Percentiles rank a stretch among this genome's conserved stretches.
phyloP scores from a whole-genome alignment of 2,888 invertebrate species.

The Hybos culiciformis region DNA sequence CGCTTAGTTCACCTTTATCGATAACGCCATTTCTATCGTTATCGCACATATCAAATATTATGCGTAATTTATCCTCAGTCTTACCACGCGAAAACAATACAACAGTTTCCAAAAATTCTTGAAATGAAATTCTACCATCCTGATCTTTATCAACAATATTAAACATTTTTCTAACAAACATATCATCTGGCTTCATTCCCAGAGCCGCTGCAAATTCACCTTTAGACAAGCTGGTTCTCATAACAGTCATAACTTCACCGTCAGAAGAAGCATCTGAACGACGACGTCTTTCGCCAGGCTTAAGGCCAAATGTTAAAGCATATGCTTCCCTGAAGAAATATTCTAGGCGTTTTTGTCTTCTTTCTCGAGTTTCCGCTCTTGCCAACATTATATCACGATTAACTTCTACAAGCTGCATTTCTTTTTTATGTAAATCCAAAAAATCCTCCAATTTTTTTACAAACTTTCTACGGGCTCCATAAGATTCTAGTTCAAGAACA shows the following conservation, averaged over 20 bases:
- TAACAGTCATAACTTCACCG: slow-evolving; percentile 80
- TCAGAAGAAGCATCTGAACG: slow-evolving; percentile 57
- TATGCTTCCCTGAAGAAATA: slow-evolving; percentile 95
- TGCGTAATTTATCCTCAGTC: slow-evolving; percentile 83
- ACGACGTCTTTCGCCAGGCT: slow-evolving; percentile 68
- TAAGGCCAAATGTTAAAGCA: slow-evolving; percentile 77
- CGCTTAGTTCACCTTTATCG: slow-evolving; percentile 82
- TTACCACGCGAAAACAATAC: slow-evolving; percentile 83
- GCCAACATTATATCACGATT: slow-evolving; percentile 71
- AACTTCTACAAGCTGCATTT: slow-evolving; percentile 57
- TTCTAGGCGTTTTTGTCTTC: slow-evolving; percentile 82
- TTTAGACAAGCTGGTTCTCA: slow-evolving; percentile 83
- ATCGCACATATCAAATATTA: slow-evolving; percentile 96
- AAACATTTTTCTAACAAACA: slow-evolving; percentile 95
- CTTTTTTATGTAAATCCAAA: slow-evolving; percentile 68
- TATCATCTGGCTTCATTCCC: slow-evolving; percentile 88
- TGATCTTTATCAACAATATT: slow-evolving; percentile 91
- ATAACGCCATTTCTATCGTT: slow-evolving; percentile 89
- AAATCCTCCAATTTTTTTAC: slow-evolving; percentile 77
- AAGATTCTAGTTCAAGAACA: slow-evolving; percentile 78
- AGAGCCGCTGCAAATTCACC: slow-evolving; percentile 88
- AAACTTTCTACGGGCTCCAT: slow-evolving; percentile 69
- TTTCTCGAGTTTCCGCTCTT: slow-evolving; percentile 84
- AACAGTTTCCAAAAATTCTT: slow-evolving; percentile 90
- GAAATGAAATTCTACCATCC: slow-evolving; percentile 86